Evolutionary conservation across 2,888 invertebrate genomes (phyloP).

Genomic region (Drosophila kokeensis): DNA sequence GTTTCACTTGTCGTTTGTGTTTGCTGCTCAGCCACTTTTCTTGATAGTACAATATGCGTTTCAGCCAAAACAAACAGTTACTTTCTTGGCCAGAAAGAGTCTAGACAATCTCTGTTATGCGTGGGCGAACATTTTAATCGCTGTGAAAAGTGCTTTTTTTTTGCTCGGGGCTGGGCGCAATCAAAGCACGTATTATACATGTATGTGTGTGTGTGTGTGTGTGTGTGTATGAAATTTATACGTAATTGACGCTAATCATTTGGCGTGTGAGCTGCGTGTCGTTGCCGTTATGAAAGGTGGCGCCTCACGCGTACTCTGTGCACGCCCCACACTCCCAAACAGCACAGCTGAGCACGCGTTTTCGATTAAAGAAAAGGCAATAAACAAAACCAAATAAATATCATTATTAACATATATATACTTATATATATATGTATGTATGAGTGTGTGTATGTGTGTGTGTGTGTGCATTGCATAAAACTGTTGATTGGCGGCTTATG

Average conservation of each 20-base stretch:
- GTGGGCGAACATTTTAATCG: conserved; percentile 19
- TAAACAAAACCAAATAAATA: conserved; percentile 7
- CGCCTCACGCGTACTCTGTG: conserved; percentile 39
- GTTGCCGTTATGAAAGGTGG: conserved; percentile 42
- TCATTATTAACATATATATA: conserved; percentile 1
- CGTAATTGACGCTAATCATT: conserved; percentile 57
- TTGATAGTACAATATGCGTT: neutral
- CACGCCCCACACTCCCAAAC: neutral
- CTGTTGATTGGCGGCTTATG: conserved; percentile 27
- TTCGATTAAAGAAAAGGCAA: conserved; percentile 38
- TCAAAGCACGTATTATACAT: conserved; percentile 33
- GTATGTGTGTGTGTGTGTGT: neutral
- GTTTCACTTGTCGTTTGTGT: neutral
- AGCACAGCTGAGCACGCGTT: conserved; percentile 45
- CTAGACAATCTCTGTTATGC: conserved; percentile 17
- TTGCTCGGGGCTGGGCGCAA: conserved; percentile 16
- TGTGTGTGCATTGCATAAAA: conserved; percentile 11
- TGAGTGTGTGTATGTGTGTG: too few species aligned
- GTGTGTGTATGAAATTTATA: neutral
- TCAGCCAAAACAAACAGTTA: neutral
- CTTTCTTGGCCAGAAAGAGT: neutral
- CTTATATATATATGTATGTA: neutral
- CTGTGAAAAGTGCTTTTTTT: conserved; percentile 25
- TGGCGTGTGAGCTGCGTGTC: conserved; percentile 56
- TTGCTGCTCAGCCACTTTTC: neutral